phyloP scores from a whole-genome alignment of 2,113 vertebrate species.

The Pituophis catenifer region DNA sequence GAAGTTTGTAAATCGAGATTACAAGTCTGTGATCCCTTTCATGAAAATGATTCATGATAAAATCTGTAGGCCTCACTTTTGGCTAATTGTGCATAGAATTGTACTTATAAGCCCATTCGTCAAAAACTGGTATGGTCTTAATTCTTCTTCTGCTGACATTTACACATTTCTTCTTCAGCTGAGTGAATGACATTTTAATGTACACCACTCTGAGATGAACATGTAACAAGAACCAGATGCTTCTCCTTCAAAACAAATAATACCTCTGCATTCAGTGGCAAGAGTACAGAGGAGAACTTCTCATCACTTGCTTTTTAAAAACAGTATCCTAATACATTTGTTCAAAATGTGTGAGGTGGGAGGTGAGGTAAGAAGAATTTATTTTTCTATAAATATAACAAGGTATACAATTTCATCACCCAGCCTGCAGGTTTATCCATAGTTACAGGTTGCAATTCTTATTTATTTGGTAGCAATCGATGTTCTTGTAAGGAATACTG shows the following conservation, averaged over 20 bases:
- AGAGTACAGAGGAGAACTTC: background rate
- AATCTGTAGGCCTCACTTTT: background rate
- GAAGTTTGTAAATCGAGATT: background rate
- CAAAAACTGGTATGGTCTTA: background rate
- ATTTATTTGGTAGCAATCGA: background rate
- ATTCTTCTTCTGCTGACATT: background rate
- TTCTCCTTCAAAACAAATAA: constrained; percentile 3
- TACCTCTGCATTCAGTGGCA: background rate
- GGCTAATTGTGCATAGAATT: background rate
- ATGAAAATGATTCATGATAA: background rate
- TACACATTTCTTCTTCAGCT: background rate
- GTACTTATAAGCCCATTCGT: background rate
- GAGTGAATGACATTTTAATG: background rate
- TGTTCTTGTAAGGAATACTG: background rate
- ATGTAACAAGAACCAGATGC: background rate
- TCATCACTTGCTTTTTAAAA: constrained; percentile 1
- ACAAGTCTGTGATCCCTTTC: background rate
- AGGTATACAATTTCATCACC: background rate
- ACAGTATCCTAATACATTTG: background rate
- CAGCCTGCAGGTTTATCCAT: background rate
- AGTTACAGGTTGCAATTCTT: background rate
- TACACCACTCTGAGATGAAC: background rate
- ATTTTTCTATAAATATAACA: constrained; percentile 12
- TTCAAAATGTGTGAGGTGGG: background rate
- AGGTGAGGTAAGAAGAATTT: background rate